Conservation (phyloP, 1,140 invertebrate species). For the Panonychus citri region DNA sequence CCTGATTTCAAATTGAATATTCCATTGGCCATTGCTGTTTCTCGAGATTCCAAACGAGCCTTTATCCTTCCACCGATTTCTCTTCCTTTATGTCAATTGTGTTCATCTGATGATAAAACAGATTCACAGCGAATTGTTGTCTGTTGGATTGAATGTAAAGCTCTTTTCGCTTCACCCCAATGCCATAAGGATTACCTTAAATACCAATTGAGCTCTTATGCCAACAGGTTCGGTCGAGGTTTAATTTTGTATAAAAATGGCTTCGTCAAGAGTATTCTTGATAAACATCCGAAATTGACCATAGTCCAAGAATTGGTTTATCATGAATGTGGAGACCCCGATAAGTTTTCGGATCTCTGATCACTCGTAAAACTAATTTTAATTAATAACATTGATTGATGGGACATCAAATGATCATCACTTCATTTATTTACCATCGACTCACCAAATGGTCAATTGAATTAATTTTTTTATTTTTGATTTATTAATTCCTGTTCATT, state of each 20-base stretch:
- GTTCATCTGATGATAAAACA: neutral
- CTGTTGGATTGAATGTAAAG: conserved; percentile 10
- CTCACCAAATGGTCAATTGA: no score
- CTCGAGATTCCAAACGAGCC: neutral
- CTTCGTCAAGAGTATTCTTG: neutral
- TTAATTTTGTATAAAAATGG: conserved; percentile 6
- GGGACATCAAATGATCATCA: no score
- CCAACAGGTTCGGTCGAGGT: conserved; percentile 7
- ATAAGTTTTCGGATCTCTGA: no score
- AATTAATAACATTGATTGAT: no score
- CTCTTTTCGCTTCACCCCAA: conserved; percentile 4
- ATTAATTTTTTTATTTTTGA: no score
- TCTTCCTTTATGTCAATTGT: no score
- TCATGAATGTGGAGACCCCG: no score
- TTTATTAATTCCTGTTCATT: no score
- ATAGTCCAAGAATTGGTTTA: no score
- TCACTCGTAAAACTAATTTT: no score
- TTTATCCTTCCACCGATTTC: neutral
- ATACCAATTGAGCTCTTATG: conserved; percentile 5
- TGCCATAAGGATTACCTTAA: conserved; percentile 6
- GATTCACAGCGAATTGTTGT: neutral
- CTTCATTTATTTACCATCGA: no score
- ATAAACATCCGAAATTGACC: neutral
- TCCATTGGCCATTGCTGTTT: neutral
- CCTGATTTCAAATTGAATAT: conserved; percentile 8